Evolutionary conservation across 2,797 vertebrate genomes (phyloP), one percentile per base, ranked within the genome.

Genomic region (Trichosurus vulpecula): DNA sequence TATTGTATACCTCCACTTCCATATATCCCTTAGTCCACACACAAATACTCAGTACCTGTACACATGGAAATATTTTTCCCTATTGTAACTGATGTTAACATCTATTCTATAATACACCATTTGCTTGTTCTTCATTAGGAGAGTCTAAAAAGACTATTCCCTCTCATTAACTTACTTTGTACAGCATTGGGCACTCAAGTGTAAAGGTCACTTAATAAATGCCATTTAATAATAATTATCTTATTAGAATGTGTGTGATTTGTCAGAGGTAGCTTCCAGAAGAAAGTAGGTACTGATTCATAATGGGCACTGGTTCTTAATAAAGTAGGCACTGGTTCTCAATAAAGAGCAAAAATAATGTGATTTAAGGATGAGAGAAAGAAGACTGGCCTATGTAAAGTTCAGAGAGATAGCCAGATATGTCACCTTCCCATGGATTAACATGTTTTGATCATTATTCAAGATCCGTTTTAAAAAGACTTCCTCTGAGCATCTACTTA

Each of bases 391-490:
- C 66, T 91, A 93, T 35, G 90, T 2, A 55, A 66, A 94, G 51
- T 94, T 95, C 87, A 93, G 81, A 95, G 9, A 61, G 74, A 58
- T 19, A 66, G 22, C 1, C 54, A 92, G 11, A 91, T 6, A 41
- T 93, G 12, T 94, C 92, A 91, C 53, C 66, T 31, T 2, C 41
- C n/a, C 13, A 51, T 19, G 10, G 11, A 92, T 94, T 51, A 93
- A 94, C 52, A 16, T 47, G 2, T 53, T 27, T 41, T 58, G 30
- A 66, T 94, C 27, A 92, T 93, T 94, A 94, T 51, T 95, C 16
- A 89, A 52, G 87, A 95, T 96, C 29, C 90, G 51, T 94, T 96
- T 96, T 95, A 95, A 95, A 55, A 94, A 93, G 30, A 92, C 53
- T 47, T 16, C 27, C 12, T 90, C 6, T 52, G 52, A 90, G 35